A percentile compares a stretch with the other conserved stretches of the same genome.
Evolutionary conservation across 92 coral and sea anemone species (phyloP).

Genomic region (Actinostola sp.): DNA sequence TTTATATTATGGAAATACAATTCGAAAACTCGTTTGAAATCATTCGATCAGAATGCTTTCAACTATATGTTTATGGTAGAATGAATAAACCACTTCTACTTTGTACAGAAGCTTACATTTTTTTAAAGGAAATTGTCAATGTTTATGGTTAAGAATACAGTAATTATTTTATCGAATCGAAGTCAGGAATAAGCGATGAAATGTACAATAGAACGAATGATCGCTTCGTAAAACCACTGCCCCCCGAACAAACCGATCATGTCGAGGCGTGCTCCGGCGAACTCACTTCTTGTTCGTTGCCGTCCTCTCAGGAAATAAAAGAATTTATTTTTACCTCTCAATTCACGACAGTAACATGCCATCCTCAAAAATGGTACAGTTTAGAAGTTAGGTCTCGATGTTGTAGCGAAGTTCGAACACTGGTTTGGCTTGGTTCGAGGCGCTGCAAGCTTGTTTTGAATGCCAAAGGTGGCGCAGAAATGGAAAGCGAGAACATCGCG

Average conservation of each 20-base stretch:
- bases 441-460: background rate
- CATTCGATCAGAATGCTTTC: background rate
- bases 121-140: background rate
- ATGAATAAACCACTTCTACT: background rate
- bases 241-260: constrained; percentile 17
- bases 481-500: constrained; percentile 9
- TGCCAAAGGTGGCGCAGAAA: constrained; percentile 25
- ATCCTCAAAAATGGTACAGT: background rate
- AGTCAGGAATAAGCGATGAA: background rate
- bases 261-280: constrained; percentile 37
- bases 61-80: background rate
- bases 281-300: constrained; percentile 3
- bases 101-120: background rate
- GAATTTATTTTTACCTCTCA: constrained; percentile 1
- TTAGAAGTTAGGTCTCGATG: background rate
- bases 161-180: constrained; percentile 1
- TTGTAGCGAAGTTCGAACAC: constrained; percentile 5
- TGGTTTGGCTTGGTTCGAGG: background rate
- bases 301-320: constrained; percentile 22
- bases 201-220: constrained; percentile 11
- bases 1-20: too few relatives aligned
- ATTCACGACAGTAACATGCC: background rate
- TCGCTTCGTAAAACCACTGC: constrained; percentile 26
- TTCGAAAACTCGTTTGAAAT: background rate
- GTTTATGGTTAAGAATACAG: background rate